phyloP scores from a whole-genome alignment of 1,140 invertebrate genomes.

The Matsumurasca onukii region DNA sequence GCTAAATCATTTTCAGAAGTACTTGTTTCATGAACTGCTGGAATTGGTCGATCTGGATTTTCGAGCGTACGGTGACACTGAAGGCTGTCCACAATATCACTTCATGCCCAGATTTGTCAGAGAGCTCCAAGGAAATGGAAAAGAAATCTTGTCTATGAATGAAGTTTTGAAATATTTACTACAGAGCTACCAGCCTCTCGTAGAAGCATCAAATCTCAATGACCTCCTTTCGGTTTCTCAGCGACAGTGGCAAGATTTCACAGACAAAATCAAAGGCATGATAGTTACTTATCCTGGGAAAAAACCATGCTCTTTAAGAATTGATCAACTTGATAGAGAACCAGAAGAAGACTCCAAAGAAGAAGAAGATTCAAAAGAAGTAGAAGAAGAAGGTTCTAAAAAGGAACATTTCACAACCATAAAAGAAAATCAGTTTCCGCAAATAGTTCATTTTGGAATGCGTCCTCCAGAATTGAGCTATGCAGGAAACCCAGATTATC shows the following conservation, averaged over 20 bases:
- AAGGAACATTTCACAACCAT: not conserved
- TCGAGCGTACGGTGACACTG: conserved; percentile 63
- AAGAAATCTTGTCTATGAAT: conserved; percentile 93
- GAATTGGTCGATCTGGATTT: conserved; percentile 93
- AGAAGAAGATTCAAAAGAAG: conserved; percentile 22
- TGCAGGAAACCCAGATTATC: conserved; percentile 93
- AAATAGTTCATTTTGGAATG: conserved; percentile 95
- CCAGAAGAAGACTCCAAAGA: too few relatives aligned
- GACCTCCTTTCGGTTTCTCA: conserved; percentile 72
- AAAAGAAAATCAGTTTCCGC: conserved; percentile 59
- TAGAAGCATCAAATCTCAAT: conserved; percentile 67
- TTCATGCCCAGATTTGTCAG: conserved; percentile 95
- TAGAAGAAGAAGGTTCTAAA: conserved; percentile 39
- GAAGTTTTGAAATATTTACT: conserved; percentile 88
- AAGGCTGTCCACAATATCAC: conserved; percentile 88
- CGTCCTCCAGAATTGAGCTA: conserved; percentile 93
- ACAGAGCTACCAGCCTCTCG: conserved; percentile 68
- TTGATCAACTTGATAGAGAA: conserved; percentile 93
- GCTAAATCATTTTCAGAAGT: conserved; percentile 86
- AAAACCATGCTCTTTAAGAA: conserved; percentile 90
- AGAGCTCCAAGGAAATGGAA: conserved; percentile 84
- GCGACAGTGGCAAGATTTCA: conserved; percentile 89
- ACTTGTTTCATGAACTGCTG: conserved; percentile 87
- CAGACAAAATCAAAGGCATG: conserved; percentile 87
- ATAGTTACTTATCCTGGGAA: conserved; percentile 86